Evolutionary conservation across 2,888 invertebrate genomes (phyloP).

Genomic region (Cheilosia vulpina): DNA sequence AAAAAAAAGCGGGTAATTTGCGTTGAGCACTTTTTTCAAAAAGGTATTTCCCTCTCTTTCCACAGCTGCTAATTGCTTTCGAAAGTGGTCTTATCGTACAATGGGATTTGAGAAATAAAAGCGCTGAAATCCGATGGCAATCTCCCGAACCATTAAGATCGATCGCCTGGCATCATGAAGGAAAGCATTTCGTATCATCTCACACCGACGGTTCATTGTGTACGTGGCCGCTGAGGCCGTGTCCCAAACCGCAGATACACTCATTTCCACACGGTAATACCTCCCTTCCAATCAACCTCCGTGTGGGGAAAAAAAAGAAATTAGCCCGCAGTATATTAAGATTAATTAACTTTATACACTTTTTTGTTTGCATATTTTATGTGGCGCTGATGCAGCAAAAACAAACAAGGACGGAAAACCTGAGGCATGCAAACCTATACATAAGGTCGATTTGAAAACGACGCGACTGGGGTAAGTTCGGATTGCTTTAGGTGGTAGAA

Average conservation of each 20-base stretch:
- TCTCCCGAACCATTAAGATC: conserved; percentile 92
- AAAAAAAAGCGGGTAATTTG: conserved; percentile 46
- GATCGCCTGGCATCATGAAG: conserved; percentile 98
- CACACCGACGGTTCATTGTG: conserved; percentile 98
- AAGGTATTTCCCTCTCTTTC: conserved; percentile 69
- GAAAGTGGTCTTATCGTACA: conserved; percentile 96
- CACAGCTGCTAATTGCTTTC: conserved; percentile 96
- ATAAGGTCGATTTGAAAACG: conserved; percentile 97
- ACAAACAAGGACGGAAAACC: conserved; percentile 95
- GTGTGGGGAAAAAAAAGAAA: not conserved
- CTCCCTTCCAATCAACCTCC: not conserved
- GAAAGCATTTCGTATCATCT: conserved; percentile 97
- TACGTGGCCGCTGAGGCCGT: conserved; percentile 93
- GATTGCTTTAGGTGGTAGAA: not conserved
- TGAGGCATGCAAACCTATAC: conserved; percentile 97
- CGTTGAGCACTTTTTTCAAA: conserved; percentile 50
- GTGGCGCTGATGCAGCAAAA: conserved; percentile 88
- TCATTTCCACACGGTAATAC: conserved; percentile 95
- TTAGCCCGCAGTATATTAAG: conserved; percentile 2
- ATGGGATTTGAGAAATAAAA: conserved; percentile 96
- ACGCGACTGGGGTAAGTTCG: conserved; percentile 90
- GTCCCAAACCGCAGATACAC: conserved; percentile 90
- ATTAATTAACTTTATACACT: conserved; percentile 69
- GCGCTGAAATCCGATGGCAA: conserved; percentile 93
- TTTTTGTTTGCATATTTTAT: conserved; percentile 35